These are phyloP conservation scores for Papilio xuthus DNA, from an alignment of 1,140 invertebrate genomes.

Conservation along the genomic window DNA sequence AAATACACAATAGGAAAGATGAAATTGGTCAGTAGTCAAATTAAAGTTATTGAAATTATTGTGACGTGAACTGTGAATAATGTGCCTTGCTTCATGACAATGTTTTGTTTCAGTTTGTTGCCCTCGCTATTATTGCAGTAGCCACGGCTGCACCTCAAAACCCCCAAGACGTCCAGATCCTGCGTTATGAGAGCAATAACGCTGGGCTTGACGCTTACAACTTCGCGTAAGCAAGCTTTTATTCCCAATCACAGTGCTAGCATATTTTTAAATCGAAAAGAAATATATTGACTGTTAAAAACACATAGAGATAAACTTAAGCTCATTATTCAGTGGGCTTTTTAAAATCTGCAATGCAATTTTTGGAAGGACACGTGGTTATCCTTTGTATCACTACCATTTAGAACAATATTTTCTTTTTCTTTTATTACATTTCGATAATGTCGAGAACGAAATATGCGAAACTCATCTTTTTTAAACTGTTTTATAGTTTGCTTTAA, in stretches of 20 bases:
- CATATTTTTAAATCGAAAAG: not conserved
- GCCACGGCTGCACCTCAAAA: slow-evolving; percentile 67
- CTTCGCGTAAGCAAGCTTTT: slow-evolving; percentile 68
- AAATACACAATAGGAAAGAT: slow-evolving; percentile 61
- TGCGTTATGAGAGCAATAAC: slow-evolving; percentile 75
- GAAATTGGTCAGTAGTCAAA: slow-evolving; percentile 68
- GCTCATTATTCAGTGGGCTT: not conserved
- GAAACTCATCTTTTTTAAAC: too few relatives aligned
- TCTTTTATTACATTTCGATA: too few relatives aligned
- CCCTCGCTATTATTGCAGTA: slow-evolving; percentile 58
- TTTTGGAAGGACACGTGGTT: too few relatives aligned
- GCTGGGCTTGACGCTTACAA: slow-evolving; percentile 68
- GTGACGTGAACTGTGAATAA: slow-evolving; percentile 50
- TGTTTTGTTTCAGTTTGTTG: slow-evolving; percentile 67
- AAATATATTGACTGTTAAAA: not conserved
- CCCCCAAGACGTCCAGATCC: slow-evolving; percentile 76
- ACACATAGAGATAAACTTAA: not conserved
- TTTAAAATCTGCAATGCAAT: not conserved
- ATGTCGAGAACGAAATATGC: not conserved
- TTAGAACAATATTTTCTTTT: not conserved
- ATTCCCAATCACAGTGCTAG: not conserved
- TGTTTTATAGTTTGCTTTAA: not conserved
- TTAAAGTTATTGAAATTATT: slow-evolving; percentile 40
- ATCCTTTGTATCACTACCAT: not conserved
- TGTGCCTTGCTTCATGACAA: slow-evolving; percentile 34